phyloP scores from a whole-genome alignment of 2,797 vertebrate species.

The Antrozous pallidus region DNA sequence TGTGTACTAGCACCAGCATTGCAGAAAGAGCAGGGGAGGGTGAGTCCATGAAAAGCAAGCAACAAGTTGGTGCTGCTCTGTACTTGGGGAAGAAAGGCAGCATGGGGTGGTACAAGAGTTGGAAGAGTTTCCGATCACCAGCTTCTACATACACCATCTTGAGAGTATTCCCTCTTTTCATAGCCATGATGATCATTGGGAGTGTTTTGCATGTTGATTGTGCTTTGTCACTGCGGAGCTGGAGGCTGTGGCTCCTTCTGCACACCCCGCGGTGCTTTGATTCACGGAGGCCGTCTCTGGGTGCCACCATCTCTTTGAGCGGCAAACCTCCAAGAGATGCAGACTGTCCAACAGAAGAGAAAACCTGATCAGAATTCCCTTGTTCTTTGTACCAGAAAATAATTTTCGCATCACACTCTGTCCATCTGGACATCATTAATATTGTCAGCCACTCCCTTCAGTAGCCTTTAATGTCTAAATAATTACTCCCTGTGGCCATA shows the following conservation, averaged over 20 bases:
- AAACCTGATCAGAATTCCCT: constrained; percentile 48
- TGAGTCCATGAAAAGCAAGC: not conserved
- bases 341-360: constrained; percentile 40
- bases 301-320: constrained; percentile 21
- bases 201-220: not conserved
- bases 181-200: not conserved
- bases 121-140: not conserved
- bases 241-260: not conserved
- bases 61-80: not conserved
- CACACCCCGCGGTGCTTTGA: not conserved
- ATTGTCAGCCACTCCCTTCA: constrained; percentile 74
- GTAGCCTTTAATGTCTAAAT: constrained; percentile 77
- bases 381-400: constrained; percentile 75
- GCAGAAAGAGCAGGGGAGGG: not conserved
- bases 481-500: constrained; percentile 71
- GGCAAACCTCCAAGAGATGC: constrained; percentile 11
- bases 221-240: not conserved
- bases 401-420: constrained; percentile 67
- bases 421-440: constrained; percentile 77
- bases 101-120: accelerated
- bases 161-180: constrained; percentile 8
- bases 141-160: not conserved
- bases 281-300: constrained; percentile 34
- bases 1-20: not conserved
- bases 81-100: not conserved